Conservation (phyloP, 2,797 vertebrate species). For the Aselliscus stoliczkanus region DNA sequence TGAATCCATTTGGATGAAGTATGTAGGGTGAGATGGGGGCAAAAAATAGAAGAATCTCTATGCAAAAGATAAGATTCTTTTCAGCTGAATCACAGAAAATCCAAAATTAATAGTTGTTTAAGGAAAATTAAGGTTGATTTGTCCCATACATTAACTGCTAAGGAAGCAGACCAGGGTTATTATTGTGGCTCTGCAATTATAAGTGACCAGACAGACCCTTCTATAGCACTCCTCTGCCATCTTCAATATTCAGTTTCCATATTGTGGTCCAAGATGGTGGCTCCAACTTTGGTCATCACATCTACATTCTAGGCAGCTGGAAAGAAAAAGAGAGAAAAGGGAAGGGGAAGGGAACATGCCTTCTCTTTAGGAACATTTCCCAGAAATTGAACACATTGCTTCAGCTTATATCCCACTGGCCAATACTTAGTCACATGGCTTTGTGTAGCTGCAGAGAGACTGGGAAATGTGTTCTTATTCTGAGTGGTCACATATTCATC, state of each 20-base stretch:
- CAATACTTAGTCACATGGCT: not conserved
- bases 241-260: not conserved
- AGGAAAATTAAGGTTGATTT: not conserved
- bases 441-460: not conserved
- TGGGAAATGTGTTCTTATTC: not conserved
- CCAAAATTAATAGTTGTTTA: not conserved
- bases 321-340: not conserved
- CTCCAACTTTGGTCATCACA: not conserved
- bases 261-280: not conserved
- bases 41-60: not conserved
- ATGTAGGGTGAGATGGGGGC: not conserved
- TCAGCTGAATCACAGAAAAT: not conserved
- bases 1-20: constrained; percentile 21
- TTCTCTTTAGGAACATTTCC: not conserved
- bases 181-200: not conserved
- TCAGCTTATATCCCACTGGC: not conserved
- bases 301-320: not conserved
- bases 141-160: not conserved
- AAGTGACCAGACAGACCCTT: not conserved
- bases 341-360: not conserved
- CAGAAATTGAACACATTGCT: not conserved
- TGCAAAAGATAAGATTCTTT: not conserved
- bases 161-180: not conserved
- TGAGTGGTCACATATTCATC: not conserved
- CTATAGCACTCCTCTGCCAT: not conserved